phyloP scores from a whole-genome alignment of 2,113 vertebrate genomes.

The Megaceryle maxima region DNA sequence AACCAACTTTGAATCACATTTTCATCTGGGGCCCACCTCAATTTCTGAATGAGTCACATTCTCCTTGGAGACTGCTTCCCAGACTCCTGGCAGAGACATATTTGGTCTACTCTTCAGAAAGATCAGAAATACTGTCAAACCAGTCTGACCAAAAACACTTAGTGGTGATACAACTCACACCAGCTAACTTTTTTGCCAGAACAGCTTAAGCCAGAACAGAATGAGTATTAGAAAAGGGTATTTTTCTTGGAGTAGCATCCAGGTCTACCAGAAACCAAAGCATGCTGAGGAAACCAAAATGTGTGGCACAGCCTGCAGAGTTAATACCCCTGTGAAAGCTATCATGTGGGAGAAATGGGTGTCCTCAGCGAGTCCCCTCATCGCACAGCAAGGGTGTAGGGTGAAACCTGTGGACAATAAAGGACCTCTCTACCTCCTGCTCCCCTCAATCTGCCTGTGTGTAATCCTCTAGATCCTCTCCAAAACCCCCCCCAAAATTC shows the following conservation, averaged over 20 bases:
- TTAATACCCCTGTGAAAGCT: constrained; percentile 1
- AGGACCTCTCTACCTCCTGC: background rate
- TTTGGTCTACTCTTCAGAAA: constrained; percentile 43
- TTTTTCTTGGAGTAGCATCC: background rate
- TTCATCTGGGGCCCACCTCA: constrained; percentile 26
- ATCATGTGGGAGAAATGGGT: background rate
- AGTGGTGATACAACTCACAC: background rate
- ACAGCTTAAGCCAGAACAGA: background rate
- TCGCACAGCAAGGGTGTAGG: background rate
- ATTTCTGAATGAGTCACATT: constrained; percentile 33
- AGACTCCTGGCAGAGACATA: constrained; percentile 39
- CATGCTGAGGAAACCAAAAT: background rate
- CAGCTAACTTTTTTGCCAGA: constrained; percentile 6
- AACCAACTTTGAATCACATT: background rate
- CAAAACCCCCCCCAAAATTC: background rate
- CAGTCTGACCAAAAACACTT: constrained; percentile 42
- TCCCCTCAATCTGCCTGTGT: background rate
- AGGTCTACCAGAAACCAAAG: constrained; percentile 3
- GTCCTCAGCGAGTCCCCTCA: background rate
- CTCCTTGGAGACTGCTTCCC: constrained; percentile 26
- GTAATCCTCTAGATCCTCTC: background rate
- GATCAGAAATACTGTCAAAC: constrained; percentile 47
- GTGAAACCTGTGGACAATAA: background rate
- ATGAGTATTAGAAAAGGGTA: constrained; percentile 28
- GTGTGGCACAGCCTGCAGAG: background rate